A percentile compares a stretch with the other conserved stretches of the same genome.
These are phyloP conservation scores for Neopelma chrysocephalum DNA, from an alignment of 2,797 vertebrate species.

Conservation along the genomic window DNA sequence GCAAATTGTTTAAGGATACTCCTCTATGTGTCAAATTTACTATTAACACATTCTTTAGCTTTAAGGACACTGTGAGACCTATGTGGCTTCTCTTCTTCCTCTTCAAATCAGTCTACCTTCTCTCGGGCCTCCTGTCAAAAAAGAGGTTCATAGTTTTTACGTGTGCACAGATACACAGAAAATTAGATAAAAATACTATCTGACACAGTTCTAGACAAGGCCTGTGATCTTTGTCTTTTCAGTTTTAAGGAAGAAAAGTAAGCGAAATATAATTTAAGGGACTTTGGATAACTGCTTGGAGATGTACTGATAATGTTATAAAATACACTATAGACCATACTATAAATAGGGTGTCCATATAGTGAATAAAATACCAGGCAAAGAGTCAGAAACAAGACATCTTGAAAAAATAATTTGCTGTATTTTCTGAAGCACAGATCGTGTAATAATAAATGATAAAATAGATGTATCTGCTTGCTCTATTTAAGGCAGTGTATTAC, in stretches of 20 bases:
- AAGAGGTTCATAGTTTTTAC: background rate
- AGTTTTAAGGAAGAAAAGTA: background rate
- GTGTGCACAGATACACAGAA: rapidly evolving
- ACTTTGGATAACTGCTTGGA: background rate
- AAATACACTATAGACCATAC: background rate
- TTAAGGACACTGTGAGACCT: background rate
- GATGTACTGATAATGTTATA: background rate
- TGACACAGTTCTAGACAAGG: background rate
- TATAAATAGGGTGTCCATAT: background rate
- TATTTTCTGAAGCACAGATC: background rate
- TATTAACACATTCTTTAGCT: background rate
- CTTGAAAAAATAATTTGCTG: background rate
- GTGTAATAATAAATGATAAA: background rate
- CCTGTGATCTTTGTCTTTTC: background rate
- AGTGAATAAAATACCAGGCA: background rate
- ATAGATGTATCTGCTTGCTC: background rate
- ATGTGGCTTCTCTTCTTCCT: background rate
- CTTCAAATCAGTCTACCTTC: background rate
- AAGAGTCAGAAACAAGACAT: background rate
- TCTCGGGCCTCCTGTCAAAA: background rate
- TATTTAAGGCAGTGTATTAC: background rate
- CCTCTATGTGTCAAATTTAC: background rate
- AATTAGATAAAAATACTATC: background rate
- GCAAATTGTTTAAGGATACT: background rate
- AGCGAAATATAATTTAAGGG: background rate